These are phyloP conservation scores for Eupithecia centaureata DNA, from an alignment of 2,888 invertebrate species.

Conservation along the genomic window DNA sequence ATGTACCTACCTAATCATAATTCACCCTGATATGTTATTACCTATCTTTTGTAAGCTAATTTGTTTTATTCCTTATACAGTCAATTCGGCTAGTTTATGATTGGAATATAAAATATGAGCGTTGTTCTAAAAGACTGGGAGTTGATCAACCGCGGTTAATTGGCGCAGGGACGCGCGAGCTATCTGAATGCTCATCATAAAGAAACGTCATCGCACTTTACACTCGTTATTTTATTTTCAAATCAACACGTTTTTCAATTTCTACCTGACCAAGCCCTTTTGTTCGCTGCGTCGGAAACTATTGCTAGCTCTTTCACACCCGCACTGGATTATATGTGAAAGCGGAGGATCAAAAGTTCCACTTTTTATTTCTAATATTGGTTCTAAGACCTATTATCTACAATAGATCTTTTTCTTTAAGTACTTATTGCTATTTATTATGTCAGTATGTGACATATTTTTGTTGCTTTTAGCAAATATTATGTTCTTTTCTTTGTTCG, in stretches of 20 bases:
- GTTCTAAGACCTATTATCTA: slow-evolving; percentile 25
- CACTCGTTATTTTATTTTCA: slow-evolving; percentile 41
- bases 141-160: slow-evolving; percentile 34
- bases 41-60: background rate
- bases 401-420: no score
- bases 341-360: slow-evolving; percentile 41
- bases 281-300: slow-evolving; percentile 52
- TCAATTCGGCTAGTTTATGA: background rate
- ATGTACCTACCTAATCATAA: background rate
- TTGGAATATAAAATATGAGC: background rate
- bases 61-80: background rate
- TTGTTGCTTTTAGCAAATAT: background rate
- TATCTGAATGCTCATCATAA: slow-evolving; percentile 38
- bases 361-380: slow-evolving; percentile 35
- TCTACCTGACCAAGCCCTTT: slow-evolving; percentile 58
- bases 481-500: slow-evolving; percentile 38
- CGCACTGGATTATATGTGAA: slow-evolving; percentile 41
- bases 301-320: slow-evolving; percentile 47
- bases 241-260: slow-evolving; percentile 50
- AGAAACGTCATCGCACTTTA: slow-evolving; percentile 39
- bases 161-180: slow-evolving; percentile 28
- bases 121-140: background rate
- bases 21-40: background rate
- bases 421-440: slow-evolving; percentile 8
- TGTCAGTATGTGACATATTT: background rate